Base-by-base conservation (phyloP, 2,888 invertebrate species). In the Parthenolecanium corni region DNA sequence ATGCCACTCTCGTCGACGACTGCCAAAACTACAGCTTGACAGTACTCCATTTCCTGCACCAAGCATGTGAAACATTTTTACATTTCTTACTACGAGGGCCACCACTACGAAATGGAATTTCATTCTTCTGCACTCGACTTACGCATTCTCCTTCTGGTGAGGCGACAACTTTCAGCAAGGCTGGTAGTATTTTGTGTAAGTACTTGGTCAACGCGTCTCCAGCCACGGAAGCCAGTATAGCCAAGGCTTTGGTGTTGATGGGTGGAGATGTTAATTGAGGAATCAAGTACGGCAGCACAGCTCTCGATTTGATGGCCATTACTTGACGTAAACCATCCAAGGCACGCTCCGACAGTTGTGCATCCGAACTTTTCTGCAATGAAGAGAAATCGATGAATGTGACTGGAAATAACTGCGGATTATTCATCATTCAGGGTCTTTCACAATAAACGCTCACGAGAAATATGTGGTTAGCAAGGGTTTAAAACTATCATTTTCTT, bases 281-380 rank as follows among this genome's bases (percentile, higher is more conserved):
- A 66, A 99, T 87, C 66, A 98, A 80, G 76, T 95, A 96, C 1
- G 97, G 97, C 68, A 98, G 77, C 62, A 97, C 95, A 0, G 93
- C 94, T 68, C 90, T 81, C 0, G 94, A 92, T 76, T 96, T 97
- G 64, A 96, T 89, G 14, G 90, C 86, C 92, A 98, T 94, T 44
- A 98, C 90, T 80, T 96, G 95, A 64, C 91, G 83, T 68, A 98
- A 79, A 20, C 97, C 98, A 73, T 98, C 97, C 67, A 98, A 78
- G 11, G 95, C 89, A 71, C 87, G 86, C 72, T 95, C 95, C 0
- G 90, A 90, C 57, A 84, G 76, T 21, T 80, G 81, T 0, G 83
- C 80, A 76, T 94, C 85, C 1, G 86, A 83, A 72, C 89, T 82
- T 69, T 86, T 85, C 80, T 81, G 70, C 58, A 72, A 67, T 70